Evolutionary conservation across 2,888 invertebrate genomes (phyloP).

Genomic region (Priocnemis perturbator): DNA sequence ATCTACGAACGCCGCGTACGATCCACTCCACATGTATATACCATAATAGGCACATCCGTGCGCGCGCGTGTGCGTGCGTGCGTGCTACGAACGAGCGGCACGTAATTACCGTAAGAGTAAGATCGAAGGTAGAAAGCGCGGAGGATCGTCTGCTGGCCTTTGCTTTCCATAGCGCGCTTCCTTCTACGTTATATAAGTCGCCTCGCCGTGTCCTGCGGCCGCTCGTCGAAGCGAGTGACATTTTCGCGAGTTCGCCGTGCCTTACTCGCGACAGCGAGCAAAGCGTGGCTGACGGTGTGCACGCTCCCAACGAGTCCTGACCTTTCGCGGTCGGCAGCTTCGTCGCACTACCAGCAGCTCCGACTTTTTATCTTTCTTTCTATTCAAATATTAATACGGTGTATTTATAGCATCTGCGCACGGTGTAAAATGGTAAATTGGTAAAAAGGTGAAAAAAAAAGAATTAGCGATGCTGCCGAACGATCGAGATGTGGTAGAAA

Average conservation of each 20-base stretch:
- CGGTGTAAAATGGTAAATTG: too few relatives aligned
- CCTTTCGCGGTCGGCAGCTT: too few relatives aligned
- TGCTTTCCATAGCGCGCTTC: slow-evolving; percentile 69
- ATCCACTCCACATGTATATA: not conserved
- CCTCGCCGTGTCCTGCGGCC: slow-evolving; percentile 23
- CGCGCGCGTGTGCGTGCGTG: slow-evolving; percentile 6
- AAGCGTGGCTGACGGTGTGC: too few relatives aligned
- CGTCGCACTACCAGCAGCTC: too few relatives aligned
- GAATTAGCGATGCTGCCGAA: too few relatives aligned
- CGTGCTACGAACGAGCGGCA: slow-evolving; percentile 27
- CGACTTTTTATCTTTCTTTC: too few relatives aligned
- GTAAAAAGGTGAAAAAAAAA: too few relatives aligned
- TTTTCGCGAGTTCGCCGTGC: slow-evolving; percentile 50
- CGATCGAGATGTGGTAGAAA: too few relatives aligned
- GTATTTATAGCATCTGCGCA: too few relatives aligned
- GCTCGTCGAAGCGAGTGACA: slow-evolving; percentile 58
- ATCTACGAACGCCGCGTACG: too few relatives aligned
- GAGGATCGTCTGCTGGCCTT: slow-evolving; percentile 74
- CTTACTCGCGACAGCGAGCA: not conserved
- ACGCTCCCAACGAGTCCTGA: too few relatives aligned
- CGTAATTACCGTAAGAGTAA: slow-evolving; percentile 67
- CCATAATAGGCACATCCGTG: not conserved
- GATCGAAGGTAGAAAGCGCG: slow-evolving; percentile 74
- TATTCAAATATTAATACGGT: too few relatives aligned
- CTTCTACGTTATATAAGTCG: slow-evolving; percentile 65